Base-by-base conservation (phyloP, 1,140 invertebrate genomes). In the Anagrus nilaparvatae region DNA sequence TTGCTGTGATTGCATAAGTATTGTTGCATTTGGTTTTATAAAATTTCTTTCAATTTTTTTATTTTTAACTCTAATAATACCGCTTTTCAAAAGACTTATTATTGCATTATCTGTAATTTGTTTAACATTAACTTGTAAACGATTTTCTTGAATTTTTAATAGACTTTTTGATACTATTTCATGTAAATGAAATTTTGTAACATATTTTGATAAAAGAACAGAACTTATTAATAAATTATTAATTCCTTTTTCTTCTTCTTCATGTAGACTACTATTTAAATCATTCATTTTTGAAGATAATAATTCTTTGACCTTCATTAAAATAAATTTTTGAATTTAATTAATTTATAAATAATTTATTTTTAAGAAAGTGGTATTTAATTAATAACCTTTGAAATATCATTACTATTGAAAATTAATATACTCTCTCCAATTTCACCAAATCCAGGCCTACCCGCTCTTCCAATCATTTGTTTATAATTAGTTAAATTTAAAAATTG, bases 391-490 rank as follows among this genome's bases (percentile, higher is more conserved):
- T 72, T 73, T 4, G 50, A 38, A 42, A 74, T 60, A 49, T 81
- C 76, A 10, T 52, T 53, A 27, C 53, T 56, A 47, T 71, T 68
- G 43, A 74, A 76, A 18, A 87, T 76, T 2, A 87, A 56, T 55
- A 85, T 79, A 58, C 85, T 91, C 59, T 95, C 89, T 24, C 91
- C 88, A 37, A 74, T 70, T 45, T 78, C 73, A 30, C 84, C 82
- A 40, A 88, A 72, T 16, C 85, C 84, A 8, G 84, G 78, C 41
- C 72, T 60, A 7, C 89, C 87, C 24, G 87, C 88, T 50, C 91
- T 65, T 1, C 94, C 89, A 46, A 84, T 75, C 93, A 98, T 97
- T 77, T 98, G 94, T 55, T 92, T 88, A 58, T 97, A 97, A 52
- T 79, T 77, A 50, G 78, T 81, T 12, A 84, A 70, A 34, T 76